Percentiles rank a stretch among this genome's conserved stretches.
These are phyloP conservation scores for Amorpha juglandis DNA, from an alignment of 2,888 invertebrate genomes.

Conservation along the genomic window DNA sequence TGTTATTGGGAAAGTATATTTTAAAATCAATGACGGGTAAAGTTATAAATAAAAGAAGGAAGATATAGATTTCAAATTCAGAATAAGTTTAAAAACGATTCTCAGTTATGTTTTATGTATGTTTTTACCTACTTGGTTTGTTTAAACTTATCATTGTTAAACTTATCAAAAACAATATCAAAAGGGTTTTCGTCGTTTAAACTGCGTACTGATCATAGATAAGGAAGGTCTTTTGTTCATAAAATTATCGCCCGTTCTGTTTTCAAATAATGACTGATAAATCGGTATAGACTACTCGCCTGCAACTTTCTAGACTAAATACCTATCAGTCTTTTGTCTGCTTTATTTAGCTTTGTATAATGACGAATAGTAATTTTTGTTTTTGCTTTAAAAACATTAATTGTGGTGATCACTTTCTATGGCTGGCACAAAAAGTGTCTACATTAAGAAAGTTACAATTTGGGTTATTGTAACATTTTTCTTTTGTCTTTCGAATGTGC, in stretches of 20 bases:
- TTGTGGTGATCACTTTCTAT: not conserved
- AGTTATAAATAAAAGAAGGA: too few relatives aligned
- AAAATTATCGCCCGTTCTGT: slow-evolving; percentile 14
- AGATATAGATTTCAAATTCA: too few relatives aligned
- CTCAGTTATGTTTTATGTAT: not conserved
- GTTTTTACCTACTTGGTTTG: not conserved
- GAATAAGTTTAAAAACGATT: too few relatives aligned
- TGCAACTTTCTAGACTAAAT: slow-evolving; percentile 9
- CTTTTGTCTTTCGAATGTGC: too few relatives aligned
- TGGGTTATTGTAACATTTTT: too few relatives aligned
- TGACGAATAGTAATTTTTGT: not conserved
- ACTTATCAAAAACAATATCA: not conserved
- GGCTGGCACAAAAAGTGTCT: too few relatives aligned
- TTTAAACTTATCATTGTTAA: not conserved
- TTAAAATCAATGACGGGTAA: too few relatives aligned
- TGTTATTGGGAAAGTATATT: too few relatives aligned
- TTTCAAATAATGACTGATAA: slow-evolving; percentile 20
- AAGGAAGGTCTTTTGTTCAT: slow-evolving; percentile 12
- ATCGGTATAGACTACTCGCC: slow-evolving; percentile 5
- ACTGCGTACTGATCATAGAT: not conserved
- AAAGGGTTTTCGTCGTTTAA: slow-evolving; percentile 3
- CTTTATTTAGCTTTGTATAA: slow-evolving; percentile 1
- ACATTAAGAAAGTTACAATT: too few relatives aligned
- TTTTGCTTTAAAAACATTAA: not conserved
- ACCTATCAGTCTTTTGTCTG: slow-evolving; percentile 11